Evolutionary conservation across 2,888 invertebrate species (phyloP).

Genomic region (Fragum fragum): DNA sequence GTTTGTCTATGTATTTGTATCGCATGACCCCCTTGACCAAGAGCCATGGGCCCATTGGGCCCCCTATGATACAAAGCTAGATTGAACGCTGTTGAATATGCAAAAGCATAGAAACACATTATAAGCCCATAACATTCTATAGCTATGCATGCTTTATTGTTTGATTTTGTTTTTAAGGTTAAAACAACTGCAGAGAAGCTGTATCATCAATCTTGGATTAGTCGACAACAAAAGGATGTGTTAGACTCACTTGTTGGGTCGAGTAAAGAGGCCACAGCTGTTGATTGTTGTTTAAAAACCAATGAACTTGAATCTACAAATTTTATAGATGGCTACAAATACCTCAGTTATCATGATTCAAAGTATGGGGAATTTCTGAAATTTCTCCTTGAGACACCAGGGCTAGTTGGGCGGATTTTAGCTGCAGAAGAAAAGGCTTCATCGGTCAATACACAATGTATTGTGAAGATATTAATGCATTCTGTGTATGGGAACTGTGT

Average conservation of each 20-base stretch:
- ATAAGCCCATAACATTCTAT: too few relatives aligned
- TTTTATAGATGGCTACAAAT: conserved; percentile 89
- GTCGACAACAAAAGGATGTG: conserved; percentile 91
- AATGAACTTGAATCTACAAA: conserved; percentile 89
- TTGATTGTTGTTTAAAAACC: conserved; percentile 90
- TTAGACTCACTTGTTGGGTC: conserved; percentile 91
- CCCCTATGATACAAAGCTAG: too few relatives aligned
- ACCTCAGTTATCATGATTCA: conserved; percentile 93
- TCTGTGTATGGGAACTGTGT: conserved; percentile 91
- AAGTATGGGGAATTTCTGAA: conserved; percentile 91
- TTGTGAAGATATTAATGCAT: conserved; percentile 73
- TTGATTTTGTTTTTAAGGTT: conserved; percentile 69
- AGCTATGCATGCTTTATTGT: neutral
- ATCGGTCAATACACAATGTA: conserved; percentile 65
- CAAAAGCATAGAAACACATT: too few relatives aligned
- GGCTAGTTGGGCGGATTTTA: conserved; percentile 91
- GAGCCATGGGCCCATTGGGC: too few relatives aligned
- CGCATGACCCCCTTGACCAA: too few relatives aligned
- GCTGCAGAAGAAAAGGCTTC: conserved; percentile 88
- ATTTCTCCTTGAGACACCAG: conserved; percentile 90
- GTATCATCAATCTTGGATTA: conserved; percentile 94
- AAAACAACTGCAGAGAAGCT: conserved; percentile 88
- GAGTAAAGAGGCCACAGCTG: conserved; percentile 92
- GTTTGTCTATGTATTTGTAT: too few relatives aligned
- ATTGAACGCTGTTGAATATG: too few relatives aligned